These are phyloP conservation scores for Parauchenoglanis punctatus DNA, from an alignment of 2,797 vertebrate species.

Conservation along the genomic window DNA sequence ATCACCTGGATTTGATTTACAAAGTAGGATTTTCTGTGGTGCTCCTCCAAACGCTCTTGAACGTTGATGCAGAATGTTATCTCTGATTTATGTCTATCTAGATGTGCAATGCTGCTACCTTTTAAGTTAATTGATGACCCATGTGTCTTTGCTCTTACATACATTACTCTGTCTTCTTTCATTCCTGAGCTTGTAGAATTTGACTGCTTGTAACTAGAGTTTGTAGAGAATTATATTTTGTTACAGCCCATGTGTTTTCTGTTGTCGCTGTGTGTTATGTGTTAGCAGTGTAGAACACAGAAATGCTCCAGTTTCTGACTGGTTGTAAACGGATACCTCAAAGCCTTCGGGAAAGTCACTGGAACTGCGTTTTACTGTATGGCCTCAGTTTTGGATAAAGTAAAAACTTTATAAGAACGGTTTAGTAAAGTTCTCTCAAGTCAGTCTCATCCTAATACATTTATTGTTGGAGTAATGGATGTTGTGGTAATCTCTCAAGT, in stretches of 20 bases:
- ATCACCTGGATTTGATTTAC: constrained; percentile 19
- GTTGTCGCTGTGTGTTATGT: neutral
- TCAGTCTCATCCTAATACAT: neutral
- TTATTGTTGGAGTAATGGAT: neutral
- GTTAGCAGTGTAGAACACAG: neutral
- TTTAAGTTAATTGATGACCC: constrained; percentile 23
- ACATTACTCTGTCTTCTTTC: neutral
- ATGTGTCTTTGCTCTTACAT: neutral
- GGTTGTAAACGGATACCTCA: neutral
- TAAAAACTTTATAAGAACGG: neutral
- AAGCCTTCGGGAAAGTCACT: neutral
- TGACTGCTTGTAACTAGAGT: neutral
- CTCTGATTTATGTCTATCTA: constrained; percentile 23
- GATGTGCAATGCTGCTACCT: neutral
- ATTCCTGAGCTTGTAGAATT: neutral
- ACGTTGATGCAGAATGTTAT: neutral
- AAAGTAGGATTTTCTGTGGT: neutral
- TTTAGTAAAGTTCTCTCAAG: neutral
- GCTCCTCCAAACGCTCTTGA: neutral
- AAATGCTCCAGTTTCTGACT: neutral
- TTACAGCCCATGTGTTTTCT: neutral
- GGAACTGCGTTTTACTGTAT: neutral
- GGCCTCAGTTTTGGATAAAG: neutral
- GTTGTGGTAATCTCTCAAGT: neutral
- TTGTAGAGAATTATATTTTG: neutral